Percentiles rank a stretch among this genome's conserved stretches.
phyloP scores from a whole-genome alignment of 1,140 invertebrate species.

The Caenorhabditis briggsae region DNA sequence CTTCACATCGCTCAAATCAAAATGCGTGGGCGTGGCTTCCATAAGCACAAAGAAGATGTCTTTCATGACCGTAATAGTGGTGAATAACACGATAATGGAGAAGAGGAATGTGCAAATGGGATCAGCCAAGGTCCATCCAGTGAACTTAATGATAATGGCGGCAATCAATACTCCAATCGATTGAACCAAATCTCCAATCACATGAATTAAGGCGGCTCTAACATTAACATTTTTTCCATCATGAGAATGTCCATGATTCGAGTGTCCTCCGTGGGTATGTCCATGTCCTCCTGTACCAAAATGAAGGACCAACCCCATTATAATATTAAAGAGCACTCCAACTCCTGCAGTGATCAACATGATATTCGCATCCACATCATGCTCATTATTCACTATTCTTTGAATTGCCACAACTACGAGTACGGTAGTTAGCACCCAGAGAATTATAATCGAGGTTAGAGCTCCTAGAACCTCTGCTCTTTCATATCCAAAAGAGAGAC shows the following conservation, averaged over 20 bases:
- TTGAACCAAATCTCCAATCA: constrained; percentile 95
- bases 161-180: constrained; percentile 93
- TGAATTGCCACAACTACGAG: constrained; percentile 91
- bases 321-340: constrained; percentile 90
- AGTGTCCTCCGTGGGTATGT: constrained; percentile 63
- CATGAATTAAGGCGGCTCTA: constrained; percentile 94
- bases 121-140: constrained; percentile 89
- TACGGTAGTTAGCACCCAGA: constrained; percentile 86
- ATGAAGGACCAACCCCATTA: constrained; percentile 80
- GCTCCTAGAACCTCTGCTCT: constrained; percentile 82
- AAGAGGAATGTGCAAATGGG: constrained; percentile 98
- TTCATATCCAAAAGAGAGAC: constrained; percentile 86
- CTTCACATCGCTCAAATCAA: constrained; percentile 88
- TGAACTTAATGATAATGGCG: constrained; percentile 91
- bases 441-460: constrained; percentile 72
- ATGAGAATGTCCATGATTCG: constrained; percentile 64
- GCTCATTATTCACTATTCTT: constrained; percentile 86
- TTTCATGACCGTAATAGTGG: constrained; percentile 91
- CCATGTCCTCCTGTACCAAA: constrained; percentile 65
- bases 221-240: constrained; percentile 90
- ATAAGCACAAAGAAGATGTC: constrained; percentile 92
- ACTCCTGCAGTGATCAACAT: constrained; percentile 94
- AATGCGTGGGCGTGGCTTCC: constrained; percentile 91
- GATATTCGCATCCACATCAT: constrained; percentile 86
- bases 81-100: constrained; percentile 91